Base-by-base conservation (phyloP, 2,888 invertebrate genomes). In the Conops quadrifasciatus region DNA sequence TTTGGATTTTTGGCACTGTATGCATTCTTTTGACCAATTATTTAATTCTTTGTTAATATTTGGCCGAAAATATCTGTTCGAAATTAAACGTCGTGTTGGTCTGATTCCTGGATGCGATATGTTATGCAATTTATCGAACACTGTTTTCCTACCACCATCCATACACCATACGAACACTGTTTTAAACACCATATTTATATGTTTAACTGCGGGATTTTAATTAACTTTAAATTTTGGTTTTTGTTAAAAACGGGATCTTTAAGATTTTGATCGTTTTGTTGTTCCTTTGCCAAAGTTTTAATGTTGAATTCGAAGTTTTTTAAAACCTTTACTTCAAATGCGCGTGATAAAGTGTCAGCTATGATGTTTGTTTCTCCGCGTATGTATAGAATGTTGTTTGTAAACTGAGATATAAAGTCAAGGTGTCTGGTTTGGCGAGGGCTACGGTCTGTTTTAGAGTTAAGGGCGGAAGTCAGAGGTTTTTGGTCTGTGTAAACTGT, bases 401-500 rank as follows among this genome's bases (percentile, higher is more conserved):
- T 56, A 56, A 56, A 56, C 21, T 56, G 19, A n/a, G n/a, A n/a
- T n/a, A 13, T 3, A n/a, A n/a, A 56, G 15, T n/a, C n/a, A n/a
- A n/a, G n/a, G n/a, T 43, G 43, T 62, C 60, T 3, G 2, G 19
- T 62, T 62, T 62, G 60, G 28, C 43, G 15, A 15, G 60, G 43
- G 19, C 60, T 62, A 13, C 43, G 43, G 3, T 62, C 36, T 11
- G 28, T 7, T 62, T 62, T 62, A n/a, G 43, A 62, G 30, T 43
- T 36, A 21, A 62, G 21, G 4, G 28, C 60, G 43, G 2, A 43
- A 43, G 36, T 62, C 7, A 43, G 9, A 19, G 16, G 43, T 62
- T 43, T 62, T 11, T 62, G 60, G 36, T 62, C 43, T 62, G 43
- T 62, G 19, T 24, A 21, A 4, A 62, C 19, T n/a, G 43, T 43